These are phyloP conservation scores for Tretioscincus oriximinensis DNA, from an alignment of 2,113 vertebrate genomes.

Conservation along the genomic window DNA sequence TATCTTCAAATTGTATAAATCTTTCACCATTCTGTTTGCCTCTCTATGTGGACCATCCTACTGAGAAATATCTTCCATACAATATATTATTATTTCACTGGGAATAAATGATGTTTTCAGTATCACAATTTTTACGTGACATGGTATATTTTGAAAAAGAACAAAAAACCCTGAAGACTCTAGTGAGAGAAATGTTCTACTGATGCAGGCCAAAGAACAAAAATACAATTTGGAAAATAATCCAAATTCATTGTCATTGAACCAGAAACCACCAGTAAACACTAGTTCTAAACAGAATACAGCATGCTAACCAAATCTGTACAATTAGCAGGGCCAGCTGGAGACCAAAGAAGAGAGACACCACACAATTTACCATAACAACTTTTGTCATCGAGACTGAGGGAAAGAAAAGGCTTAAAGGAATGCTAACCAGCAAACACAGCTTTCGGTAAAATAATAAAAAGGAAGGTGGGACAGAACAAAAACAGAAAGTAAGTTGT, in stretches of 20 bases:
- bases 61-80: background rate
- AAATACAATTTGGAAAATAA: conserved; percentile 58
- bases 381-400: background rate
- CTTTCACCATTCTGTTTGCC: background rate
- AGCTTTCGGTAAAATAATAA: conserved; percentile 6
- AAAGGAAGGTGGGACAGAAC: background rate
- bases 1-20: too few species aligned
- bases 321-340: conserved; percentile 48
- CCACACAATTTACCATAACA: conserved; percentile 34
- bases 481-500: background rate
- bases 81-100: too few species aligned
- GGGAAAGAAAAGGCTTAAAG: conserved; percentile 7
- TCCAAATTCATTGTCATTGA: conserved; percentile 37
- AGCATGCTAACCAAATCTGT: conserved; percentile 32
- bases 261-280: conserved; percentile 45
- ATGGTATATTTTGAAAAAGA: conserved; percentile 45
- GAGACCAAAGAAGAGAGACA: conserved; percentile 33
- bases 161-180: conserved; percentile 32
- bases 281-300: conserved; percentile 46
- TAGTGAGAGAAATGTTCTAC: conserved; percentile 34
- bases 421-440: conserved; percentile 5
- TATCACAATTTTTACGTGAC: conserved; percentile 29
- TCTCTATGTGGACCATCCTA: background rate
- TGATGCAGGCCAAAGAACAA: conserved; percentile 52
- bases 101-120: too few species aligned